These are phyloP conservation scores for Osedax frankpressi DNA, from an alignment of 2,888 invertebrate species.

Conservation along the genomic window DNA sequence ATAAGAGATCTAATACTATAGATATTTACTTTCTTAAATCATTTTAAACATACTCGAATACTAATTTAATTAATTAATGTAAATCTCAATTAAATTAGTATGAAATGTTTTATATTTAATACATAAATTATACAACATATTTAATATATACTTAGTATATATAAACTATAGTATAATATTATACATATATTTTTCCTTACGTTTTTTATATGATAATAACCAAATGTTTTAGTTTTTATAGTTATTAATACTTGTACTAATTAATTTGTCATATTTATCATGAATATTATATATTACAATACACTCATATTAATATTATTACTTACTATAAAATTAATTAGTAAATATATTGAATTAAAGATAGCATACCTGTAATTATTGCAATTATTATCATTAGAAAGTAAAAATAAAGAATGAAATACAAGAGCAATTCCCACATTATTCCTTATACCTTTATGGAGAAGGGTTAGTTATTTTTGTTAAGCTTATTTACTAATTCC, in stretches of 20 bases:
- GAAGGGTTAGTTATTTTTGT: conserved; percentile 56
- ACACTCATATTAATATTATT: too few species aligned
- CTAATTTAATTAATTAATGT: too few species aligned
- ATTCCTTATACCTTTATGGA: conserved; percentile 74
- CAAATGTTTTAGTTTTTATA: not conserved
- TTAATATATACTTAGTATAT: too few species aligned
- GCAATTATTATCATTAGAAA: conserved; percentile 27
- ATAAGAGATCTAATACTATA: too few species aligned
- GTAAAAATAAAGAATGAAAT: conserved; percentile 44
- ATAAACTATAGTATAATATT: too few species aligned
- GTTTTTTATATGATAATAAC: not conserved
- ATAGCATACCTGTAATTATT: not conserved
- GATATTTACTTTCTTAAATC: too few species aligned
- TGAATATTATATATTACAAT: not conserved
- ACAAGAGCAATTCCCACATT: conserved; percentile 58
- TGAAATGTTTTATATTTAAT: too few species aligned
- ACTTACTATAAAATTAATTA: not conserved
- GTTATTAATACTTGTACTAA: not conserved
- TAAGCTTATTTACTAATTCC: too few species aligned
- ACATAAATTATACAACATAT: too few species aligned
- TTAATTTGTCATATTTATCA: not conserved
- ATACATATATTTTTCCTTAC: too few species aligned
- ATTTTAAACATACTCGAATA: too few species aligned
- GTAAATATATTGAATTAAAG: not conserved
- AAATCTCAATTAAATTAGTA: too few species aligned